These are phyloP conservation scores for Yoshiicerus persimilis DNA, from an alignment of 1,140 invertebrate species.

Conservation along the genomic window DNA sequence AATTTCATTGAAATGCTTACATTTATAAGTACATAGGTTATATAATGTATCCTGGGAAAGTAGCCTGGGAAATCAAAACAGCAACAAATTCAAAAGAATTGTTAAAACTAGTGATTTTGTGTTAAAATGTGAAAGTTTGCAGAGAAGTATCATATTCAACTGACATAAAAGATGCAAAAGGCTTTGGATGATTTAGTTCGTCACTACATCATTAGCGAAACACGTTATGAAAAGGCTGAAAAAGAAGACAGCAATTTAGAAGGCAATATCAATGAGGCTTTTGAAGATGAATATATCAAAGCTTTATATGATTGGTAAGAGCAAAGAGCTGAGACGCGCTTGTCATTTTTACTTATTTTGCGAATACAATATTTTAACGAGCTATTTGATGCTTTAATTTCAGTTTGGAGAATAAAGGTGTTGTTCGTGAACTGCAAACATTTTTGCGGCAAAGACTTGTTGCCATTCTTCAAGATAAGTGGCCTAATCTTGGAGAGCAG, in stretches of 20 bases:
- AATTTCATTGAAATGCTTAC: too few relatives aligned
- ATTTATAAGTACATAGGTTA: too few relatives aligned
- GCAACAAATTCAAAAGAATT: too few relatives aligned
- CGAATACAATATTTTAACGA: not conserved
- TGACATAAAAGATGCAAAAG: not conserved
- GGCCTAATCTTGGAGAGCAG: constrained; percentile 34
- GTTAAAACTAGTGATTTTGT: too few relatives aligned
- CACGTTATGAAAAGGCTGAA: not conserved
- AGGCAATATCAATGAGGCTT: not conserved
- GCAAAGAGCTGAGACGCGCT: not conserved
- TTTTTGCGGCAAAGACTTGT: constrained; percentile 44
- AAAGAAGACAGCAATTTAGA: not conserved
- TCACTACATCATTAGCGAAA: not conserved
- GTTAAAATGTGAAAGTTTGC: too few relatives aligned
- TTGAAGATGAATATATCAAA: not conserved
- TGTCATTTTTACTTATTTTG: too few relatives aligned
- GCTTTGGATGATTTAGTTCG: not conserved
- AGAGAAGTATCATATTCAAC: not conserved
- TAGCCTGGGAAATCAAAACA: too few relatives aligned
- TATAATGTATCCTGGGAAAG: too few relatives aligned
- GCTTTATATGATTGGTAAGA: not conserved
- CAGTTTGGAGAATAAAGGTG: constrained; percentile 40
- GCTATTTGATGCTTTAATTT: not conserved
- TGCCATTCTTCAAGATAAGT: constrained; percentile 32
- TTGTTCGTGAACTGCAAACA: constrained; percentile 42